phyloP scores from a whole-genome alignment of 2,888 invertebrate species.

The Chromoteleia sp. region DNA sequence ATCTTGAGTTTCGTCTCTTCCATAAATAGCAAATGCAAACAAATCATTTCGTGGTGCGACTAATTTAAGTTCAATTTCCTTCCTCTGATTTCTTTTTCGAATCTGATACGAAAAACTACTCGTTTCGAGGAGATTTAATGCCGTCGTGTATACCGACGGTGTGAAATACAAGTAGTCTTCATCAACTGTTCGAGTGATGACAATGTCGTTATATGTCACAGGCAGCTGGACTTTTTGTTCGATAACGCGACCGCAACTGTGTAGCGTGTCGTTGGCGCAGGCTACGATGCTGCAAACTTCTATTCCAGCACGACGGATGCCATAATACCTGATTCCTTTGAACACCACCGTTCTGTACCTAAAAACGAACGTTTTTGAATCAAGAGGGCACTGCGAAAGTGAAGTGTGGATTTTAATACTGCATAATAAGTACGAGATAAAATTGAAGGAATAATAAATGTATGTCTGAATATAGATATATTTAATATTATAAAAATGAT shows the following conservation, averaged over 20 bases:
- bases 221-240: constrained; percentile 29
- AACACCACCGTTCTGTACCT: constrained; percentile 80
- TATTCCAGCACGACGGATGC: constrained; percentile 57
- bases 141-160: constrained; percentile 10
- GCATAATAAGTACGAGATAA: no score
- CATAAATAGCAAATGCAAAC: constrained; percentile 76
- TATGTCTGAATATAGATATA: no score
- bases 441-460: no score
- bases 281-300: constrained; percentile 69
- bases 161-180: constrained; percentile 13
- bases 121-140: not conserved
- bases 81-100: not conserved
- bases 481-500: no score
- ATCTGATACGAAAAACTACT: constrained; percentile 1
- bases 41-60: constrained; percentile 70
- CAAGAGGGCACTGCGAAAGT: no score
- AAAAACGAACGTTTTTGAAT: not conserved
- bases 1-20: constrained; percentile 74
- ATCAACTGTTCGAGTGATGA: constrained; percentile 69
- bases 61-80: constrained; percentile 9
- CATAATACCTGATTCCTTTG: constrained; percentile 73
- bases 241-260: constrained; percentile 68
- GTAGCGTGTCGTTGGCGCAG: constrained; percentile 55
- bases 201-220: constrained; percentile 71
- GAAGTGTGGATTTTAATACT: no score